Conservation (phyloP, 37 sponge, comb jelly and placozoan species). For the Diacarnus erythraeanus region DNA sequence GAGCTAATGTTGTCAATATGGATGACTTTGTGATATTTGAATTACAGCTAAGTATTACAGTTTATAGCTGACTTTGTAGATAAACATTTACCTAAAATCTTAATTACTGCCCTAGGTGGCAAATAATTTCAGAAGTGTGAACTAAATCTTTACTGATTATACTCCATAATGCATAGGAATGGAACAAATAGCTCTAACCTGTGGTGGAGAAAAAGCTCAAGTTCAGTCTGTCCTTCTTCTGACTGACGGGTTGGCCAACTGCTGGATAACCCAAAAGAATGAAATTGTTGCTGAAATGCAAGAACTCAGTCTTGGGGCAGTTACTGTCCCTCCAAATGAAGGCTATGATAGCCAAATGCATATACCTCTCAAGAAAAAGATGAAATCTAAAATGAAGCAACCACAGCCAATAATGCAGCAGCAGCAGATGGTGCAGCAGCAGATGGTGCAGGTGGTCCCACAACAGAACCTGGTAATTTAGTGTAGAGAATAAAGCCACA, state of each 20-base stretch:
- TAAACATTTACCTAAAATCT: too few relatives aligned
- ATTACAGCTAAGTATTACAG: too few relatives aligned
- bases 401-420: slow-evolving; percentile 18
- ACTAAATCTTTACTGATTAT: too few relatives aligned
- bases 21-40: too few relatives aligned
- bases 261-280: slow-evolving; percentile 48
- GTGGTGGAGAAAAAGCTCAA: slow-evolving; percentile 46
- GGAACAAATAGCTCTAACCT: slow-evolving; percentile 3
- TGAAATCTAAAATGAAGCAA: too few relatives aligned
- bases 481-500: too few relatives aligned
- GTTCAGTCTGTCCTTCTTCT: slow-evolving; percentile 89
- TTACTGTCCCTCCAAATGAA: neutral
- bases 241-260: slow-evolving; percentile 89
- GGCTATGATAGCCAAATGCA: too few relatives aligned
- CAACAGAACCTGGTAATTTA: neutral
- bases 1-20: too few relatives aligned
- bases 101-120: too few relatives aligned
- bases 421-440: slow-evolving; percentile 8
- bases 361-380: too few relatives aligned
- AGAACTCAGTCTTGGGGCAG: neutral
- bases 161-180: neutral
- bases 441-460: neutral
- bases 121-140: too few relatives aligned
- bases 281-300: slow-evolving; percentile 77
- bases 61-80: too few relatives aligned